A percentile compares a stretch with the other conserved stretches of the same genome.
Evolutionary conservation across 2,888 invertebrate species (phyloP).

Genomic region (Athalia circularis): DNA sequence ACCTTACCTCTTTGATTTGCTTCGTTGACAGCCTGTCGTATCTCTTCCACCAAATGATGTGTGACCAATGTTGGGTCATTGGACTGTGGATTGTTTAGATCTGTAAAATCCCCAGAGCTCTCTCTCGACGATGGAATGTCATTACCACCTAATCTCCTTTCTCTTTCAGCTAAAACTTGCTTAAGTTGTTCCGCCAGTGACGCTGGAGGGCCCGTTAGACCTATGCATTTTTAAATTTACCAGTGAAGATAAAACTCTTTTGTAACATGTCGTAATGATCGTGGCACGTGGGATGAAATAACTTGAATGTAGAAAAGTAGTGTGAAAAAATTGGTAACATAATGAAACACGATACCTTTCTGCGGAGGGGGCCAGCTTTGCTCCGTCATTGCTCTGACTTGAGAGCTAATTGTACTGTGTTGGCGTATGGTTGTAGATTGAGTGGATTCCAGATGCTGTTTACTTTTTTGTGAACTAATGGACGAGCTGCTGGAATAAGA

Average conservation of each 20-base stretch:
- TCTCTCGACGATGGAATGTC: slow-evolving; percentile 75
- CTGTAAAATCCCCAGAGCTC: slow-evolving; percentile 80
- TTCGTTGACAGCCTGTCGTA: slow-evolving; percentile 91
- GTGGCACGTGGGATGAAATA: too few species aligned
- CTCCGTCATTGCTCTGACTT: slow-evolving; percentile 72
- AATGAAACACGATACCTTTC: slow-evolving; percentile 59
- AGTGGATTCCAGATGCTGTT: slow-evolving; percentile 66
- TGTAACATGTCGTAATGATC: not conserved
- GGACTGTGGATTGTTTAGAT: slow-evolving; percentile 78
- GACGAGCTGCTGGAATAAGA: slow-evolving; percentile 72
- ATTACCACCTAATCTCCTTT: slow-evolving; percentile 81
- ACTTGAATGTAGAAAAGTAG: too few species aligned
- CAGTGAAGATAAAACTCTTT: not conserved
- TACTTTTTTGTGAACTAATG: slow-evolving; percentile 69
- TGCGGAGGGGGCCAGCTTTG: slow-evolving; percentile 70
- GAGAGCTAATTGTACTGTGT: slow-evolving; percentile 71
- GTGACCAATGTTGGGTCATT: slow-evolving; percentile 84
- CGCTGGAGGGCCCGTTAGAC: slow-evolving; percentile 82
- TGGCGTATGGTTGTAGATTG: slow-evolving; percentile 68
- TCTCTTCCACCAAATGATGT: slow-evolving; percentile 90
- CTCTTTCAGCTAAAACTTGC: slow-evolving; percentile 90
- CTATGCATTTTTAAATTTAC: slow-evolving; percentile 49
- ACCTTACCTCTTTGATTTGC: slow-evolving; percentile 88
- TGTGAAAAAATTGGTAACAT: too few species aligned
- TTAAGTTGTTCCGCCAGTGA: slow-evolving; percentile 91